A percentile compares a stretch with the other conserved stretches of the same genome.
Evolutionary conservation across 1,140 invertebrate species (phyloP).

Genomic region (Euwallacea fornicatus): DNA sequence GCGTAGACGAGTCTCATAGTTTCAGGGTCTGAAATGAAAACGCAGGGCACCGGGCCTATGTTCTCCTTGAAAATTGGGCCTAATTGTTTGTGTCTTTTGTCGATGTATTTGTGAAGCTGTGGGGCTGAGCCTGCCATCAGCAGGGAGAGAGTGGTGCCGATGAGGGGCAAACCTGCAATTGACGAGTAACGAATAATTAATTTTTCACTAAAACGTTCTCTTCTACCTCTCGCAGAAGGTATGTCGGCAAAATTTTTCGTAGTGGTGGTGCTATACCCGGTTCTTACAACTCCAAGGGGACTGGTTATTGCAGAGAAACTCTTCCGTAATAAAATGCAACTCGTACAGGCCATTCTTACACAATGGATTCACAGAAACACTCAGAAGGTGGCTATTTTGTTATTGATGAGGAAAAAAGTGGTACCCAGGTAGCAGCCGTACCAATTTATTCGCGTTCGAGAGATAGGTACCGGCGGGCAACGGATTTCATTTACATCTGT

Average conservation of each 20-base stretch:
- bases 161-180: slow-evolving; percentile 53
- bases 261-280: no score
- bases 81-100: slow-evolving; percentile 68
- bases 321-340: no score
- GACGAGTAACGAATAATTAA: not conserved
- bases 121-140: slow-evolving; percentile 57
- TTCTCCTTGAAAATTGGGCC: slow-evolving; percentile 76
- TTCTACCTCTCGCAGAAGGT: slow-evolving; percentile 53
- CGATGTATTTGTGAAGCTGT: slow-evolving; percentile 72
- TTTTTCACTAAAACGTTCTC: not conserved
- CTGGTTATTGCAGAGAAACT: no score
- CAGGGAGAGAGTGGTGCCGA: slow-evolving; percentile 60
- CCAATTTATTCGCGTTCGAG: no score
- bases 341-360: no score
- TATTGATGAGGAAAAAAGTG: no score
- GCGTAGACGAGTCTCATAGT: slow-evolving; percentile 72
- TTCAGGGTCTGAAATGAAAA: slow-evolving; percentile 72
- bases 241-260: slow-evolving; percentile 44
- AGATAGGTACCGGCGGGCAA: no score
- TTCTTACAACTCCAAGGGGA: no score
- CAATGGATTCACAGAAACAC: no score
- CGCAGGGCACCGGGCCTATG: slow-evolving; percentile 65
- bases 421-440: no score
- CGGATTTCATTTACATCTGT: no score
- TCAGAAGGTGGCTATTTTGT: no score